Evolutionary conservation across 1,140 invertebrate genomes (phyloP), one percentile per base, ranked within the genome.

Genomic region (Eumaeus atala): DNA sequence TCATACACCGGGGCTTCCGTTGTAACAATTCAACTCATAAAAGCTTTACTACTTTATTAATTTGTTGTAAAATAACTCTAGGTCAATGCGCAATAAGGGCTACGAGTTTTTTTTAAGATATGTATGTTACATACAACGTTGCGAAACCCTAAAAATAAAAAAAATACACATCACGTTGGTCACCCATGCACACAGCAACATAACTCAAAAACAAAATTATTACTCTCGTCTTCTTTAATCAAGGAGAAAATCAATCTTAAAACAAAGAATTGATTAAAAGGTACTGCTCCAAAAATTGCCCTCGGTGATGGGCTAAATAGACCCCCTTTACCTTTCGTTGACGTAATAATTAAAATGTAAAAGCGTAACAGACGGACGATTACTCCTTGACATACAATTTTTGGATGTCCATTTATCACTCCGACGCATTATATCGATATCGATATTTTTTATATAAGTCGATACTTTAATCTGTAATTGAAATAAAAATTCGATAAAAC

Each of bases 311-410:
- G 67, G 65, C 55, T 76, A 78, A 79, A 69, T 59, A 62, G 66
- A 54, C 66, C 64, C 58, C 58, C 61, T 56, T 28, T 28, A 42
- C 61, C 57, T 62, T 58, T 61, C 62, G 70, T 62, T 74, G 74
- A 75, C 71, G 70, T 68, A 51, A 50, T 51, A 77, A 84, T 82
- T 77, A 82, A 81, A 75, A 82, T 66, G 72, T 81, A 79, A 75
- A 58, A 61, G 58, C 67, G 60, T 57, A 59, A 61, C 61, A 63
- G 80, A 82, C 80, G 72, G 47, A 63, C 73, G 56, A 75, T 82
- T 81, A 76, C 67, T 66, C 74, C 58, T 73, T 80, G 78, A 84
- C 81, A 74, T 82, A 78, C 78, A 82, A 84, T 82, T 82, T 84
- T 79, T 70, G 75, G 72, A 59, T 68, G 59, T 66, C 68, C 77